A percentile compares a stretch with the other conserved stretches of the same genome.
phyloP scores from a whole-genome alignment of 35 echinoderm and acorn worm genomes.

The Diadema setosum region DNA sequence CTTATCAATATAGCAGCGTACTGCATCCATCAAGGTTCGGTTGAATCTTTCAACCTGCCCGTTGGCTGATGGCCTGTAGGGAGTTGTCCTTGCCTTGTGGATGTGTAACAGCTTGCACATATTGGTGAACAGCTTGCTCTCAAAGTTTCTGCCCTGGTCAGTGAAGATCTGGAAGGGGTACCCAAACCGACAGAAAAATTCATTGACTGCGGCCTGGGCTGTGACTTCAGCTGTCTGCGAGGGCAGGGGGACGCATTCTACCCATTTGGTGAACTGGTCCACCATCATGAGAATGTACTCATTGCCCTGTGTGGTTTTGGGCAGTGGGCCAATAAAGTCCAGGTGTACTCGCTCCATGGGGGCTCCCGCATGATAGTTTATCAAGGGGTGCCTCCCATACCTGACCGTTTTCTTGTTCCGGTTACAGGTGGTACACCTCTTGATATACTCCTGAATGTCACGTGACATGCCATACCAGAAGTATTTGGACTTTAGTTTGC shows the following conservation, averaged over 20 bases:
- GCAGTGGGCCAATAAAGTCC: conserved; percentile 12
- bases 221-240: conserved; percentile 18
- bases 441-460: conserved; percentile 1
- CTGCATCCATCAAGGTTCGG: conserved; percentile 16
- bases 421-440: conserved; percentile 5
- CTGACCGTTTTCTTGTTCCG: neutral
- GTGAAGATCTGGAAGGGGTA: neutral
- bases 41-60: no score
- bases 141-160: conserved; percentile 47
- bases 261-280: conserved; percentile 42
- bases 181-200: neutral
- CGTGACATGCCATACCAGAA: conserved; percentile 14
- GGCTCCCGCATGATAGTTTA: conserved; percentile 24
- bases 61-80: no score
- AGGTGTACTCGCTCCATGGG: conserved; percentile 47
- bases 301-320: conserved; percentile 14
- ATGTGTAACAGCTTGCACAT: conserved; percentile 10
- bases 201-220: neutral
- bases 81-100: no score
- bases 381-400: neutral
- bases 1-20: neutral
- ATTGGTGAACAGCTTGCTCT: conserved; percentile 30
- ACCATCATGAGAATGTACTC: conserved; percentile 35
- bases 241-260: conserved; percentile 19
- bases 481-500: conserved; percentile 2